phyloP scores from a whole-genome alignment of 1,140 invertebrate species.

The Ceratina calcarata region DNA sequence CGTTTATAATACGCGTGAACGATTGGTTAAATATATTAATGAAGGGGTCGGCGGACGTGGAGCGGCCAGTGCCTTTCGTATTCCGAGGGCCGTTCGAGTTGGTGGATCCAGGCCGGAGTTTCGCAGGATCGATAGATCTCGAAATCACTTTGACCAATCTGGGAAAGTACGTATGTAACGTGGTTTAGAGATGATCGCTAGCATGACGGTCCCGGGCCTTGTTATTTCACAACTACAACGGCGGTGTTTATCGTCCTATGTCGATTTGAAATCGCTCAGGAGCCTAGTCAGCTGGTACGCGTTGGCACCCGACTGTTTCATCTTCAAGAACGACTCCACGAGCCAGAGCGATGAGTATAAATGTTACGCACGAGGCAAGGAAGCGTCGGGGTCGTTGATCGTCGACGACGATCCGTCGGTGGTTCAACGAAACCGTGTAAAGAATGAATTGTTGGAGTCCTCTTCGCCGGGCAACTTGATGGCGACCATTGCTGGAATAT shows the following conservation, averaged over 20 bases:
- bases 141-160: constrained; percentile 31
- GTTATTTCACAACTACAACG: background rate
- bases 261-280: background rate
- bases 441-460: background rate
- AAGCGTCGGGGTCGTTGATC: no score
- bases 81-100: constrained; percentile 50
- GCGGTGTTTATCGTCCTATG: background rate
- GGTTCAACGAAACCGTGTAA: background rate
- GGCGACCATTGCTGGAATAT: constrained; percentile 9
- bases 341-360: background rate
- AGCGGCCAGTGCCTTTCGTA: background rate
- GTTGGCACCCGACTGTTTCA: background rate
- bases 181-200: no score
- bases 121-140: constrained; percentile 35
- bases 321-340: constrained; percentile 18
- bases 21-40: background rate
- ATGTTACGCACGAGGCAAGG: background rate
- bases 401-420: background rate
- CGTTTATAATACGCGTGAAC: background rate
- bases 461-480: background rate
- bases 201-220: no score
- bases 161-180: constrained; percentile 30
- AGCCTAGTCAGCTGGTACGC: background rate
- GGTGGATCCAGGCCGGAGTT: constrained; percentile 45
- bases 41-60: background rate